phyloP scores from a whole-genome alignment of 2,888 invertebrate species.

The Volucella inflata region DNA sequence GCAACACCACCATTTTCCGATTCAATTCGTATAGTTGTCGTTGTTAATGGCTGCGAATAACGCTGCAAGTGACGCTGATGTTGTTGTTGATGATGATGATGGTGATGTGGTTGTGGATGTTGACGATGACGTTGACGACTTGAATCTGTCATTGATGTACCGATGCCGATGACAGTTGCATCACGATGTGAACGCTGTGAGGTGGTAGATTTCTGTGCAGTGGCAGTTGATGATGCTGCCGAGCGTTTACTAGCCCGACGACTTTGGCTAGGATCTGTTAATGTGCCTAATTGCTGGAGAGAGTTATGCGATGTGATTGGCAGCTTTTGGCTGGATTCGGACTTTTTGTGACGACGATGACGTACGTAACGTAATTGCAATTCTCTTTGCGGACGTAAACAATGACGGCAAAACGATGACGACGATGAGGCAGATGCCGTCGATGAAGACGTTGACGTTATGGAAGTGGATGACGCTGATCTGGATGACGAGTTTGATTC shows the following conservation, averaged over 20 bases:
- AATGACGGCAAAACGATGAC: constrained; percentile 80
- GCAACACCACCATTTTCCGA: constrained; percentile 61
- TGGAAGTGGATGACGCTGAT: constrained; percentile 52
- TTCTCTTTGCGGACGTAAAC: constrained; percentile 80
- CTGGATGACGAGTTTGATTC: constrained; percentile 32
- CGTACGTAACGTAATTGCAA: constrained; percentile 78
- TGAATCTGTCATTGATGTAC: no score
- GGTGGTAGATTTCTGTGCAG: constrained; percentile 76
- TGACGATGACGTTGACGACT: constrained; percentile 16
- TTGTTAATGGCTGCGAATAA: constrained; percentile 68
- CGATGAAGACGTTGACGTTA: constrained; percentile 63
- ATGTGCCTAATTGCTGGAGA: constrained; percentile 63
- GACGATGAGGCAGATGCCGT: constrained; percentile 58
- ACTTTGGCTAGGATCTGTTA: constrained; percentile 74
- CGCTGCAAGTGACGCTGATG: constrained; percentile 61
- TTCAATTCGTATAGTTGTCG: constrained; percentile 72
- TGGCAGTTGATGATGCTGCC: constrained; percentile 68
- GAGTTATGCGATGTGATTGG: constrained; percentile 43
- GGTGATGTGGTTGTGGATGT: constrained; percentile 53
- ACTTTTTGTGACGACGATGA: constrained; percentile 70
- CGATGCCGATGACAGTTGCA: constrained; percentile 74
- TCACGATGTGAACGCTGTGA: constrained; percentile 81
- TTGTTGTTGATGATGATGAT: constrained; percentile 25
- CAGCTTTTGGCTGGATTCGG: constrained; percentile 57
- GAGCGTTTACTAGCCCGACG: constrained; percentile 75